Conservation (phyloP, 2,888 invertebrate species). For the Sialis lutaria region DNA sequence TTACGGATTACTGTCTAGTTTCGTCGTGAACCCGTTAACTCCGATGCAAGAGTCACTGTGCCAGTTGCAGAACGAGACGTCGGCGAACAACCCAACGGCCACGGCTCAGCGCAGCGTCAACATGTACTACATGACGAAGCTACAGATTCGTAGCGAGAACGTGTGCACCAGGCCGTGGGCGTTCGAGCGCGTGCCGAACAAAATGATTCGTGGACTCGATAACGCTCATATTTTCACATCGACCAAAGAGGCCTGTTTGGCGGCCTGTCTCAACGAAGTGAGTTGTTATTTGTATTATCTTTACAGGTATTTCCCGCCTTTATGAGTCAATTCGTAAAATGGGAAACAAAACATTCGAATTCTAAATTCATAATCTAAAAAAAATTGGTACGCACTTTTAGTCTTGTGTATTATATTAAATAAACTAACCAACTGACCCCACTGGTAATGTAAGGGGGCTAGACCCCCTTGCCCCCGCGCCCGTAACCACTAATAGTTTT, state of each 20-base stretch:
- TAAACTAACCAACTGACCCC: too few species aligned
- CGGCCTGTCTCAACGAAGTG: constrained; percentile 83
- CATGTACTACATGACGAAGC: constrained; percentile 90
- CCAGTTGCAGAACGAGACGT: constrained; percentile 81
- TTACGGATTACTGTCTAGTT: constrained; percentile 32
- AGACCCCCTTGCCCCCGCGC: too few species aligned
- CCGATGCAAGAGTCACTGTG: constrained; percentile 85
- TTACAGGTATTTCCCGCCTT: too few species aligned
- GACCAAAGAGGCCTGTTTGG: constrained; percentile 84
- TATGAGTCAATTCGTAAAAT: too few species aligned
- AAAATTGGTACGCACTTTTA: too few species aligned
- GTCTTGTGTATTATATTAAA: too few species aligned
- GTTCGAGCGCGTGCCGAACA: constrained; percentile 85
- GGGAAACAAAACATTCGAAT: background rate
- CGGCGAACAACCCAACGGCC: constrained; percentile 76
- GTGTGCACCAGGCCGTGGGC: constrained; percentile 85
- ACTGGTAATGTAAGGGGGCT: too few species aligned
- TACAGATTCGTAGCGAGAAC: constrained; percentile 78
- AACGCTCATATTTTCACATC: constrained; percentile 86
- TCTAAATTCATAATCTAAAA: too few species aligned
- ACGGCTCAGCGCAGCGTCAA: constrained; percentile 70
- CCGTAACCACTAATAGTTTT: too few species aligned
- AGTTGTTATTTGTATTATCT: constrained; percentile 9
- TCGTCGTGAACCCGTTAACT: constrained; percentile 80
- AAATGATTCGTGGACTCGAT: constrained; percentile 77